Conservation (phyloP, 1,140 invertebrate species). For the Hirudo medicinalis region DNA sequence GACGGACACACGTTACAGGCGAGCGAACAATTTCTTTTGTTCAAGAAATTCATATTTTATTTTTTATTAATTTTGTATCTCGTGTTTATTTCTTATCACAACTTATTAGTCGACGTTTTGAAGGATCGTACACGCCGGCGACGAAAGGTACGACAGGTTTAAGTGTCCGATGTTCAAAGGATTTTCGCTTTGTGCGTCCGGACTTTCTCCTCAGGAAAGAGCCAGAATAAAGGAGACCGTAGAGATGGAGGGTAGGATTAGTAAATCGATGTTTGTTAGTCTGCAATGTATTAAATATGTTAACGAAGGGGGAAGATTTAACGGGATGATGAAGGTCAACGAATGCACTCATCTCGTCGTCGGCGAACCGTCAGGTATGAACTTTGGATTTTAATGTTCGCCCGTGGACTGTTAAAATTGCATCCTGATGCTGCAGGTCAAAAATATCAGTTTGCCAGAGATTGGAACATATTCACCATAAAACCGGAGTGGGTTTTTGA, state of each 20-base stretch:
- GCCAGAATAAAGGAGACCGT: slow-evolving; percentile 57
- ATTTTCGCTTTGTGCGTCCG: slow-evolving; percentile 62
- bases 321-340: slow-evolving; percentile 43
- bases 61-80: background rate
- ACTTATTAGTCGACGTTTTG: background rate
- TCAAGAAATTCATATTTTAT: background rate
- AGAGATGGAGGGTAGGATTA: slow-evolving; percentile 39
- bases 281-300: slow-evolving; percentile 15
- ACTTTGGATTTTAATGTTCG: too few species aligned
- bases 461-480: slow-evolving; percentile 60
- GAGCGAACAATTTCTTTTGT: slow-evolving; percentile 29
- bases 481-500: slow-evolving; percentile 62
- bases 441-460: slow-evolving; percentile 63
- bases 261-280: background rate
- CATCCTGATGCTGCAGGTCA: slow-evolving; percentile 27
- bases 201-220: slow-evolving; percentile 53
- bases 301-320: slow-evolving; percentile 42
- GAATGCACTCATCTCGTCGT: slow-evolving; percentile 46
- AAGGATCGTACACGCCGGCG: slow-evolving; percentile 47
- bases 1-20: slow-evolving; percentile 50
- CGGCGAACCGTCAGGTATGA: slow-evolving; percentile 51
- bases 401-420: background rate
- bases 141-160: slow-evolving; percentile 52
- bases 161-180: slow-evolving; percentile 66
- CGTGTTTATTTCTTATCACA: background rate